Conservation (phyloP, 1,140 invertebrate genomes). For the Leptinotarsa undecemlineata region DNA sequence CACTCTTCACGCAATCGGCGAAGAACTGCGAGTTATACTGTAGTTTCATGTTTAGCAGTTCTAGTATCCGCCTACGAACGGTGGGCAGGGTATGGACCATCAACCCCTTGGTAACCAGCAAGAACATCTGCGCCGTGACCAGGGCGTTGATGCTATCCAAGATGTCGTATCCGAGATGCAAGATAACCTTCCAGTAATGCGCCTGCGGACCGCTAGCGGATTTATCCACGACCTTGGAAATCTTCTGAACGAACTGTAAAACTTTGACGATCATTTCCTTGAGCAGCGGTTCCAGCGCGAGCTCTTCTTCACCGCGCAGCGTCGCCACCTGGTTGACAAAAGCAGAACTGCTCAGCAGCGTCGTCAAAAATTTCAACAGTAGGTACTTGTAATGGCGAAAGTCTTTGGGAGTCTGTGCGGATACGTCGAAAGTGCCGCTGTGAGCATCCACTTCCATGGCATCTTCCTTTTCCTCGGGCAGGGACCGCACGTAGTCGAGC, state of each 20-base stretch:
- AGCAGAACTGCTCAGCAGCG: constrained; percentile 65
- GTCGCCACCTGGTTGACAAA: constrained; percentile 69
- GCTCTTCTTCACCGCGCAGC: constrained; percentile 55
- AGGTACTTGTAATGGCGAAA: constrained; percentile 82
- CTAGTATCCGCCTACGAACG: constrained; percentile 79
- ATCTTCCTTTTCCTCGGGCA: constrained; percentile 69
- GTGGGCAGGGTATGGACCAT: constrained; percentile 68
- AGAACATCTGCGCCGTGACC: constrained; percentile 75
- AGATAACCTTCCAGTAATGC: constrained; percentile 80
- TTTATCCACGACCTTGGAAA: constrained; percentile 62
- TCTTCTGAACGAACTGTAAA: constrained; percentile 67
- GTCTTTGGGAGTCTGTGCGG: constrained; percentile 64
- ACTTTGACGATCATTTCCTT: constrained; percentile 70
- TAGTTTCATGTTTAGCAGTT: constrained; percentile 80
- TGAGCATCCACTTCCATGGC: constrained; percentile 46
- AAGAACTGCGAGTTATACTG: constrained; percentile 69
- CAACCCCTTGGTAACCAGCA: constrained; percentile 73
- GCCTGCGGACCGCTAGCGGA: constrained; percentile 60
- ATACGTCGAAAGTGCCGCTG: constrained; percentile 69
- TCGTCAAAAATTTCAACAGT: constrained; percentile 70
- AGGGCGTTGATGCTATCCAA: constrained; percentile 77
- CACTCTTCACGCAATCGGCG: constrained; percentile 55
- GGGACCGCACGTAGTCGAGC: constrained; percentile 65
- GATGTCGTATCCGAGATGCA: constrained; percentile 77
- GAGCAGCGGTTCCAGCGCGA: constrained; percentile 63